These are phyloP conservation scores for Caradrina clavipalpis DNA, from an alignment of 2,888 invertebrate species.

Conservation along the genomic window DNA sequence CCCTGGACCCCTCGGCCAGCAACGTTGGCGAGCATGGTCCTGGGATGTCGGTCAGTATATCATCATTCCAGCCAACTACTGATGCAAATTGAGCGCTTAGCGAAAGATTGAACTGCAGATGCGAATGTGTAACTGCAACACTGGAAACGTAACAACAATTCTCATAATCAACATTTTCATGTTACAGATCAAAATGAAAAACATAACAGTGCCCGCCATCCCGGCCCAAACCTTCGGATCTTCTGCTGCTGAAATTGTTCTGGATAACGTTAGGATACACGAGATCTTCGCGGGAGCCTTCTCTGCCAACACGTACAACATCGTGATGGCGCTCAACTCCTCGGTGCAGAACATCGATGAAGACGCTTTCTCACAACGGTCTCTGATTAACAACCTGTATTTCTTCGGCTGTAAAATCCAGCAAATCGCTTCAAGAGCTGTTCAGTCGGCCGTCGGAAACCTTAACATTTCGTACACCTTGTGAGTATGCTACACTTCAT, in stretches of 20 bases:
- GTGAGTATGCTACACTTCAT: constrained; percentile 76
- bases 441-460: constrained; percentile 92
- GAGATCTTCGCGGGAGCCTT: constrained; percentile 92
- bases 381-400: constrained; percentile 91
- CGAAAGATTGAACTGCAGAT: constrained; percentile 46
- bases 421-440: constrained; percentile 90
- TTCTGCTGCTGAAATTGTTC: constrained; percentile 91
- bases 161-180: constrained; percentile 15
- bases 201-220: constrained; percentile 91
- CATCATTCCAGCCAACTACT: constrained; percentile 47
- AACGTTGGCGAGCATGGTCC: constrained; percentile 93
- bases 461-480: constrained; percentile 92
- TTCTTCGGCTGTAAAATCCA: constrained; percentile 91
- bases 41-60: constrained; percentile 87
- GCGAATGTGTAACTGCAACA: constrained; percentile 28
- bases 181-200: constrained; percentile 92
- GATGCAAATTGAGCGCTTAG: constrained; percentile 36
- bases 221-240: constrained; percentile 92
- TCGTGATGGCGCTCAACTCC: constrained; percentile 92
- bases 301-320: constrained; percentile 92
- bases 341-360: constrained; percentile 91
- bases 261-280: constrained; percentile 88
- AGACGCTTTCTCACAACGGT: constrained; percentile 92
- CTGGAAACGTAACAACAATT: not conserved
- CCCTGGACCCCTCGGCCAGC: constrained; percentile 90